phyloP scores from a whole-genome alignment of 2,113 vertebrate genomes.

The Panthera uncia region DNA sequence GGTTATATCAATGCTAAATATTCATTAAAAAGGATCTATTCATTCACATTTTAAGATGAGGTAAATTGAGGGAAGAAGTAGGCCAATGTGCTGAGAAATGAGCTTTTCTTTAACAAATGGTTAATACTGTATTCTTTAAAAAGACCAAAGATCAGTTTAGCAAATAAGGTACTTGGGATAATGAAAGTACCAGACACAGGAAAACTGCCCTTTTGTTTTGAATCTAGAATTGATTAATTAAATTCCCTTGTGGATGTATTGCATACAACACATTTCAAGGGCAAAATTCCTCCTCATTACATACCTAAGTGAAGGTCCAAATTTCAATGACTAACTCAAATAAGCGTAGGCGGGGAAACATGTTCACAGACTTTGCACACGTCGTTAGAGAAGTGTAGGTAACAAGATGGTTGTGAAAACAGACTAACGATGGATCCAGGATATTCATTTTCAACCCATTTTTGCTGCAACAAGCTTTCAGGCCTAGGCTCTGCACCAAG shows the following conservation, averaged over 20 bases:
- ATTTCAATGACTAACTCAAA: conserved; percentile 8
- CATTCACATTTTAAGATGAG: conserved; percentile 61
- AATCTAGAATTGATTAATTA: conserved; percentile 57
- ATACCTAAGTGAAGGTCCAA: neutral
- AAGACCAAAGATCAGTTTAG: conserved; percentile 53
- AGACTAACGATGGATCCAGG: too few relatives aligned
- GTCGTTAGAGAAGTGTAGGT: neutral
- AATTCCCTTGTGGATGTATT: conserved; percentile 37
- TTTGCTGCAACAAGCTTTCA: neutral
- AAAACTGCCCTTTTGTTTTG: conserved; percentile 60
- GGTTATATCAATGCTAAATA: conserved; percentile 65
- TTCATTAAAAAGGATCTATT: conserved; percentile 55
- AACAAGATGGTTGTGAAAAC: neutral
- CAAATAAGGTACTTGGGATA: conserved; percentile 50
- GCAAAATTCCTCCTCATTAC: conserved; percentile 28
- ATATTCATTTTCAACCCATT: neutral
- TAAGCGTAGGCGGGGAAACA: neutral
- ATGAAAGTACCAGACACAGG: conserved; percentile 18
- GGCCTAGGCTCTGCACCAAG: neutral
- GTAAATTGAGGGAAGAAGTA: conserved; percentile 48
- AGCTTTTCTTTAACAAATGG: conserved; percentile 49
- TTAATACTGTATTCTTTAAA: conserved; percentile 56
- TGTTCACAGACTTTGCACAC: neutral
- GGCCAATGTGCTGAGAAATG: conserved; percentile 51
- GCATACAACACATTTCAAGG: conserved; percentile 36